Evolutionary conservation across 2,797 vertebrate species (phyloP), one percentile per base, ranked within the genome.

Genomic region (Tarsius wallacei): DNA sequence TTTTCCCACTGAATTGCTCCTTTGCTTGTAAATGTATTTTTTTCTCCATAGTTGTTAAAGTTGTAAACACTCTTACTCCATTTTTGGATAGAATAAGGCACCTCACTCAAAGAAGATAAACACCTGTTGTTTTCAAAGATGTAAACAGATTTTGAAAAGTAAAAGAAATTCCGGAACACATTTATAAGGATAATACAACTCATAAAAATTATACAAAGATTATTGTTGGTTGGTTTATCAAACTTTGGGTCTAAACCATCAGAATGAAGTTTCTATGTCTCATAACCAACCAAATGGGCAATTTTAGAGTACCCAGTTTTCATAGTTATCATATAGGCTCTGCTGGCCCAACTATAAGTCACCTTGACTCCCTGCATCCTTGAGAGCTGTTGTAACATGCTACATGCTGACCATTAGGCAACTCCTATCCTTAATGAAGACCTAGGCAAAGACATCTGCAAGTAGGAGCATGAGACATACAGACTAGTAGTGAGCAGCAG

Each of bases 71-170:
- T 16, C 36, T 59, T 63, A 42, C 19, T 68, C 51, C 19, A 21
- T 93, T 86, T 78, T 93, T 86, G 13, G 15, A 36, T 84, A 85
- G 74, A 13, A 28, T 6, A 51, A n/a, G 47, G 6, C 33, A 78
- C 4, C 36, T 91, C 33, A 9, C 42, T 96, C 26, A 63, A 78
- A 64, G 51, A 42, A 71, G 21, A 68, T 47, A 66, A 84, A 80
- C 3, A 61, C 31, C n/a, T 63, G 12, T 4, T 63, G 16, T 88
- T 26, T 55, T 96, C 73, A 71, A 76, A 53, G 53, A 61, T 4
- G 5, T 8, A 55, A 90, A 74, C 15, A 11, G 68, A 42, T 63
- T 71, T 76, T 93, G 49, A 88, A 91, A 96, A 87, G 36, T 33
- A 15, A 91, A 70, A 14, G 21, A 70, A 76, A 14, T 47, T 90